Base-by-base conservation (phyloP, 2,888 invertebrate species). In the Ptychoptera albimana region DNA sequence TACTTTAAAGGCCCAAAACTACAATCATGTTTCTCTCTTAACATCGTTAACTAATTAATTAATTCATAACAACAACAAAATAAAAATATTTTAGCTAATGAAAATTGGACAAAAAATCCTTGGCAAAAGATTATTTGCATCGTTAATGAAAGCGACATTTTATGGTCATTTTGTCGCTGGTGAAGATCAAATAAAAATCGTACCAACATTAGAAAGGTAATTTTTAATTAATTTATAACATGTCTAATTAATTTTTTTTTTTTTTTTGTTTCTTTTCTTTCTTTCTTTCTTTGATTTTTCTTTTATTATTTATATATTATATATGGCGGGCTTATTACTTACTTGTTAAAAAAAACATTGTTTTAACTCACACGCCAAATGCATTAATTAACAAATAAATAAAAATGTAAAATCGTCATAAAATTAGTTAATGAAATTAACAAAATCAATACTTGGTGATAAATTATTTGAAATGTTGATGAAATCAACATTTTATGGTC, bases 91-190 rank as follows among this genome's bases (percentile, higher is more conserved):
- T 51, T 75, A 93, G 89, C 64, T 93, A 57, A 87, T 92, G 89
- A 87, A 83, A 68, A 54, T 80, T 42, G 67, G 78, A 51, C 78
- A 80, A 54, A 71, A 72, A 47, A 53, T 92, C 45, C 63, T 93
- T 48, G 96, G 96, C 32, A 79, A 84, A 58, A 75, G 67, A 51
- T 59, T 96, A 50, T 97, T 97, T 69, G 75, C 79, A 49, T 56
- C 69, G 49, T 52, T 91, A 48, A 94, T 98, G 93, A 91, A 89
- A 66, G 73, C 77, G 39, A 89, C 97, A 16, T 96, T 98, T 69
- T 98, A 97, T 68, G 98, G 97, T 8, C 98, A 98, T 69, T 98
- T 98, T 70, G 98, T 99, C 43, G 98, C 96, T 43, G 98, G 98
- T 46, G 89, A 93, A 63, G 87, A 93, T 66, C 82, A 86, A 64